These are phyloP conservation scores for Buathra laborator DNA, from an alignment of 2,888 invertebrate species.

Conservation along the genomic window DNA sequence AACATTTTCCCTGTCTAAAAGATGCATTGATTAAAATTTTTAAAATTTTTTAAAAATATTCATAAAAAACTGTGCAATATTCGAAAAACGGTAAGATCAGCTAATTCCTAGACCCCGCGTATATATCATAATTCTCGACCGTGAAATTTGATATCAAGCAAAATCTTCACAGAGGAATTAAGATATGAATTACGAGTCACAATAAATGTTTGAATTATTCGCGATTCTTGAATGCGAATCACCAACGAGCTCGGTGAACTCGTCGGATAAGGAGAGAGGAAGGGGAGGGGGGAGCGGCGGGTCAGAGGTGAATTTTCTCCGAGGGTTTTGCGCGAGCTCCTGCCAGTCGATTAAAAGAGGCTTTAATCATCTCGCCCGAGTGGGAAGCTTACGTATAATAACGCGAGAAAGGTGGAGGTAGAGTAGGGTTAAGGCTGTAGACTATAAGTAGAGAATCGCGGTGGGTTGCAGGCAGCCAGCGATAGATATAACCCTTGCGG, in stretches of 20 bases:
- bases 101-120: neutral
- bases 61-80: neutral
- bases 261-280: conserved; percentile 55
- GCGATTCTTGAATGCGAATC: conserved; percentile 58
- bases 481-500: conserved; percentile 41
- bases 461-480: neutral
- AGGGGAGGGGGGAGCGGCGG: conserved; percentile 53
- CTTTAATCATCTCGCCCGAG: conserved; percentile 72
- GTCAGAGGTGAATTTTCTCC: conserved; percentile 74
- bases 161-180: conserved; percentile 60
- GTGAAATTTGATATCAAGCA: conserved; percentile 63
- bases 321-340: conserved; percentile 65
- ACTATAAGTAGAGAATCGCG: conserved; percentile 23
- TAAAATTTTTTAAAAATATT: neutral
- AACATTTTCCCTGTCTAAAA: no score
- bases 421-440: conserved; percentile 18
- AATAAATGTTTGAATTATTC: conserved; percentile 69
- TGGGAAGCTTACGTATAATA: conserved; percentile 56
- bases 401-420: conserved; percentile 49
- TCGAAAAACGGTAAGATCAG: neutral
- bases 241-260: conserved; percentile 19
- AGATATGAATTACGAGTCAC: conserved; percentile 68
- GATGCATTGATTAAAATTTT: no score
- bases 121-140: conserved; percentile 21
- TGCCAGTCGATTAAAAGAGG: conserved; percentile 74